Conservation (phyloP, 2,113 vertebrate genomes). For the Bos indicus region DNA sequence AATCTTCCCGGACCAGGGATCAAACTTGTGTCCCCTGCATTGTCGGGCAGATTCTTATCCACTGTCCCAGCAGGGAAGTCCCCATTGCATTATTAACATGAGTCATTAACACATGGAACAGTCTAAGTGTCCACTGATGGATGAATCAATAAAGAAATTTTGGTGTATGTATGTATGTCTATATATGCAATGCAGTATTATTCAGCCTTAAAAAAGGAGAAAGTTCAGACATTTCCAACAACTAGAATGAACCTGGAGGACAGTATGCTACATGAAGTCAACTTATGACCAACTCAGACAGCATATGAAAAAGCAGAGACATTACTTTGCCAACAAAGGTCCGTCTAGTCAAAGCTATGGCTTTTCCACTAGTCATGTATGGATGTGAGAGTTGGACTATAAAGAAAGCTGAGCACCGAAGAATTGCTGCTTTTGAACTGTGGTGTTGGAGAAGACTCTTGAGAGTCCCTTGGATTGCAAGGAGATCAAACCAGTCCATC, state of each 20-base stretch:
- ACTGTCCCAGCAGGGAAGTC: not conserved
- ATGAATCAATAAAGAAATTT: not conserved
- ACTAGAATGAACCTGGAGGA: not conserved
- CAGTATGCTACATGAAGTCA: not conserved
- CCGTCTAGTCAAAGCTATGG: not conserved
- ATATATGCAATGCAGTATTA: not conserved
- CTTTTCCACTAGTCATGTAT: not conserved
- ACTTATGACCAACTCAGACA: not conserved
- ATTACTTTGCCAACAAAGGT: not conserved
- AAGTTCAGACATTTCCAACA: not conserved
- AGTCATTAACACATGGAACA: not conserved
- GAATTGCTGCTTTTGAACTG: not conserved
- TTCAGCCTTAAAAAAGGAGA: not conserved
- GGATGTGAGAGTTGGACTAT: not conserved
- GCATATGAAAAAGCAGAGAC: not conserved
- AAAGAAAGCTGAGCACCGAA: rapidly evolving
- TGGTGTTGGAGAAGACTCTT: no score
- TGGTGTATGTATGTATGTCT: not conserved
- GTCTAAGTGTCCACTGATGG: not conserved
- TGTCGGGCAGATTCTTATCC: not conserved
- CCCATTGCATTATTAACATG: not conserved
- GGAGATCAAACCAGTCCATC: no score
- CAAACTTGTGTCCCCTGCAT: not conserved
- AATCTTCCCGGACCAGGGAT: not conserved
- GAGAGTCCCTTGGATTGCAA: no score